Base-by-base conservation (phyloP, 2,113 vertebrate species). In the Beaufortia kweichowensis region DNA sequence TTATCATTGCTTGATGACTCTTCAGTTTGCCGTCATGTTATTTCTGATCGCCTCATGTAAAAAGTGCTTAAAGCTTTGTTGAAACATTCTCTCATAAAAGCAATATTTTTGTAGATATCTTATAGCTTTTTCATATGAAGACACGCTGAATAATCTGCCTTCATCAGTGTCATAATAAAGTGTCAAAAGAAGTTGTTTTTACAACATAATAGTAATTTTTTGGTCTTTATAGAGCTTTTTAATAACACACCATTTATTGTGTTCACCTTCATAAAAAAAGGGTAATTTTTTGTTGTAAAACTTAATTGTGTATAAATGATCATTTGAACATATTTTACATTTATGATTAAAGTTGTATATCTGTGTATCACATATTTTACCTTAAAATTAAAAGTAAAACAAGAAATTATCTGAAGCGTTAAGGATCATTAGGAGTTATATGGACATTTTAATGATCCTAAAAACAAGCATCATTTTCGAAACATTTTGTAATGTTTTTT, bases 81-180 rank as follows among this genome's bases (percentile, higher is more conserved):
- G 29, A 55, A 39, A 48, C 33, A 10, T 31, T 71, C 56, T 35
- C 56, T 55, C 46, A 57, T 19, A 64, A 57, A 57, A 67, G 67
- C 28, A 61, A 57, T 79, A 79, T 75, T 73, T 75, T 79, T 79
- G 71, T 79, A 79, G 70, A 17, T 21, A 35, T 39, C 43, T 41
- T 48, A 59, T 35, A 55, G 43, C 63, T 48, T 50, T 82, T 79
- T 76, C 55, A 23, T 70, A 82, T 61, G 71, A 60, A 67, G 33
- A 60, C 39, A 21, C 28, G 41, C 53, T 69, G 66, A 69, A n/a
- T n/a, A n/a, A n/a, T n/a, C n/a, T n/a, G n/a, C n/a, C n/a, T n/a
- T n/a, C 65, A 50, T 48, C 43, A n/a, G 23, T n/a, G 9, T 39
- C 21, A 23, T 63, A 39, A 21, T 21, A 7, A 3, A 7, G 21